Percentiles rank a stretch among this genome's conserved stretches.
These are phyloP conservation scores for Drosophila ercepeae DNA, from an alignment of 1,140 invertebrate genomes.

Conservation along the genomic window DNA sequence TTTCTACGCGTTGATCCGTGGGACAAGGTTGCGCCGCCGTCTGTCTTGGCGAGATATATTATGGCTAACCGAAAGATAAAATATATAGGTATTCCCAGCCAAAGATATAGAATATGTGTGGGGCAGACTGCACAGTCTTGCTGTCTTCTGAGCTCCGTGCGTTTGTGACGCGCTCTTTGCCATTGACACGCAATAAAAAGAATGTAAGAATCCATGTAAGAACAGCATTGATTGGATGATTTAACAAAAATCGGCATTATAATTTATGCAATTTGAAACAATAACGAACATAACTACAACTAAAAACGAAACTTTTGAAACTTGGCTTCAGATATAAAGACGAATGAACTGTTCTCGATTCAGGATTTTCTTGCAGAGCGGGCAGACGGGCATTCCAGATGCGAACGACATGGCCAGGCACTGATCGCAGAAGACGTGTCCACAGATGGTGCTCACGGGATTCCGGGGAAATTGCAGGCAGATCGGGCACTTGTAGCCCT, in stretches of 20 bases:
- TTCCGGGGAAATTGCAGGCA: background rate
- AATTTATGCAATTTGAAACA: background rate
- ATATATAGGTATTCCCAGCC: slow-evolving; percentile 44
- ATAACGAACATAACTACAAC: no score
- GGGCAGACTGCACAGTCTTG: slow-evolving; percentile 34
- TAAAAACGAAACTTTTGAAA: background rate
- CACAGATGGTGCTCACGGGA: slow-evolving; percentile 8
- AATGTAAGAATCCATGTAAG: slow-evolving; percentile 50
- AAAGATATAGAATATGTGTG: slow-evolving; percentile 12
- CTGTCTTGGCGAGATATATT: slow-evolving; percentile 72
- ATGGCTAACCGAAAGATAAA: slow-evolving; percentile 73
- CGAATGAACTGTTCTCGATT: background rate
- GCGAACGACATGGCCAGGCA: background rate
- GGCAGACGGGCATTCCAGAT: background rate
- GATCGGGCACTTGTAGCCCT: slow-evolving; percentile 6
- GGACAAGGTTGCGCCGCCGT: slow-evolving; percentile 73
- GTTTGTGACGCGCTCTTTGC: slow-evolving; percentile 73
- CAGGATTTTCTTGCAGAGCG: background rate
- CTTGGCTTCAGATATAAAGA: background rate
- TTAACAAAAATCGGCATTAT: no score
- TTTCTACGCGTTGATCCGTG: slow-evolving; percentile 70
- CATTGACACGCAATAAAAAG: slow-evolving; percentile 81
- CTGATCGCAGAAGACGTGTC: background rate
- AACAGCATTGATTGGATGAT: no score
- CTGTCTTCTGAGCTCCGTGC: slow-evolving; percentile 38